Evolutionary conservation across 2,113 vertebrate genomes (phyloP).

Genomic region (Nibea coibor): DNA sequence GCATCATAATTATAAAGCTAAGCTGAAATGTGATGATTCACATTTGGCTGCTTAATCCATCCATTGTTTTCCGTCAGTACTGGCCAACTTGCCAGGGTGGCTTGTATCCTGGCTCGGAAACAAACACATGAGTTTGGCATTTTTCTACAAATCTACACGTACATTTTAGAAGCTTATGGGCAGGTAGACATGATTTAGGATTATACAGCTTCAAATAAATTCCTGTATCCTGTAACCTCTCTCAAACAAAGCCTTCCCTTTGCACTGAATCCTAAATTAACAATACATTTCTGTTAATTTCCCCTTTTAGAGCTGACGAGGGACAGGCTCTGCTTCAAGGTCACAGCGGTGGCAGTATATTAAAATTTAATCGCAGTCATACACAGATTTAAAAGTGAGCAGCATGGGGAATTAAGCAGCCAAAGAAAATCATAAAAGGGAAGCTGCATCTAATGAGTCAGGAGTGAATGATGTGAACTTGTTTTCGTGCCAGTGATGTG

Average conservation of each 20-base stretch:
- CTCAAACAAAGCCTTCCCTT: constrained; percentile 46
- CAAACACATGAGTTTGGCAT: neutral
- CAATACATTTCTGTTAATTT: constrained; percentile 65
- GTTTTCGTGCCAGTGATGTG: constrained; percentile 67
- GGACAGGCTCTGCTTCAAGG: constrained; percentile 65
- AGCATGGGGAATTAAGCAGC: constrained; percentile 60
- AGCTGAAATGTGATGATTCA: constrained; percentile 14
- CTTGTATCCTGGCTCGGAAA: neutral
- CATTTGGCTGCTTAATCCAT: constrained; percentile 10
- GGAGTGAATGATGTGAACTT: constrained; percentile 65
- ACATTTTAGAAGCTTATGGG: neutral
- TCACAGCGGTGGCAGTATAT: constrained; percentile 63
- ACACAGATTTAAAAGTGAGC: constrained; percentile 71
- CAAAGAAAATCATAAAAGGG: constrained; percentile 51
- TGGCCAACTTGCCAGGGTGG: neutral
- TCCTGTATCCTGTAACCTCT: neutral
- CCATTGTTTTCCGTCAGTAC: neutral
- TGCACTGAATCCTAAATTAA: constrained; percentile 58
- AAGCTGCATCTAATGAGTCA: constrained; percentile 64
- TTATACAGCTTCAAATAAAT: neutral
- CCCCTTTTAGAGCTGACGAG: constrained; percentile 62
- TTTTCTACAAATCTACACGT: neutral
- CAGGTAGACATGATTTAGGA: neutral
- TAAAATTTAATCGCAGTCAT: constrained; percentile 72
- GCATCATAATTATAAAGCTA: constrained; percentile 14